Conservation (phyloP, 2,113 vertebrate genomes). For the Chloropsis cyanopogon region DNA sequence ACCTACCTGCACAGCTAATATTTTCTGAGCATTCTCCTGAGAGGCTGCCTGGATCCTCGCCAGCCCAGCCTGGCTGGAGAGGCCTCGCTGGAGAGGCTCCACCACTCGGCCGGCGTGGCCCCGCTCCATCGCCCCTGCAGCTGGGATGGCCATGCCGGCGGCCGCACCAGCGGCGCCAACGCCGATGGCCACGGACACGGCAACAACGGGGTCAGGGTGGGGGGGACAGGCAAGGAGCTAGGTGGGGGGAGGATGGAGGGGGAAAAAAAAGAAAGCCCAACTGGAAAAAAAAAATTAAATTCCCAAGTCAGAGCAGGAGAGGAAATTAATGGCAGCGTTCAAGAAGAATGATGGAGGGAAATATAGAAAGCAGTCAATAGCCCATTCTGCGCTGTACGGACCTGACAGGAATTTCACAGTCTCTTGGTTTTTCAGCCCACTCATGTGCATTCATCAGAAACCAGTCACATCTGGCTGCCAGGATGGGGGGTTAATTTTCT, state of each 20-base stretch:
- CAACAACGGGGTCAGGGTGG: background rate
- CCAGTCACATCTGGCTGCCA: slow-evolving; percentile 99
- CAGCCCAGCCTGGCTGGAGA: slow-evolving; percentile 85
- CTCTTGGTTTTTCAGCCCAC: slow-evolving; percentile 98
- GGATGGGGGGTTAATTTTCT: slow-evolving; percentile 99
- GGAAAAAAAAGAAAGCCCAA: background rate
- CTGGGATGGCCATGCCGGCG: slow-evolving; percentile 11
- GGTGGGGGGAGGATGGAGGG: background rate
- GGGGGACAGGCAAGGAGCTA: background rate
- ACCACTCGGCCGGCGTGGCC: slow-evolving; percentile 75
- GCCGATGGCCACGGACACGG: rapidly evolving
- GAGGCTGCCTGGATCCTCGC: slow-evolving; percentile 86
- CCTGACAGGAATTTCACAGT: slow-evolving; percentile 99
- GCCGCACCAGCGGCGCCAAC: rapidly evolving
- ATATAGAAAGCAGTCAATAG: slow-evolving; percentile 99
- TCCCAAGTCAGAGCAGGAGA: slow-evolving; percentile 90
- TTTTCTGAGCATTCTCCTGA: slow-evolving; percentile 89
- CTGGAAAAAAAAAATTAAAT: slow-evolving; percentile 68
- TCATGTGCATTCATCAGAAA: slow-evolving; percentile 99
- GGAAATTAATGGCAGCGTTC: slow-evolving; percentile 99
- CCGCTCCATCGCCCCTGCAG: slow-evolving; percentile 80
- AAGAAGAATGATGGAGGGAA: slow-evolving; percentile 99
- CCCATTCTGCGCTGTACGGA: slow-evolving; percentile 96
- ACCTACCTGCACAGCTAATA: slow-evolving; percentile 97
- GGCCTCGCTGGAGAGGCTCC: slow-evolving; percentile 75